These are phyloP conservation scores for Scrobipalpa atriplicella DNA, from an alignment of 2,888 invertebrate species.

Conservation along the genomic window DNA sequence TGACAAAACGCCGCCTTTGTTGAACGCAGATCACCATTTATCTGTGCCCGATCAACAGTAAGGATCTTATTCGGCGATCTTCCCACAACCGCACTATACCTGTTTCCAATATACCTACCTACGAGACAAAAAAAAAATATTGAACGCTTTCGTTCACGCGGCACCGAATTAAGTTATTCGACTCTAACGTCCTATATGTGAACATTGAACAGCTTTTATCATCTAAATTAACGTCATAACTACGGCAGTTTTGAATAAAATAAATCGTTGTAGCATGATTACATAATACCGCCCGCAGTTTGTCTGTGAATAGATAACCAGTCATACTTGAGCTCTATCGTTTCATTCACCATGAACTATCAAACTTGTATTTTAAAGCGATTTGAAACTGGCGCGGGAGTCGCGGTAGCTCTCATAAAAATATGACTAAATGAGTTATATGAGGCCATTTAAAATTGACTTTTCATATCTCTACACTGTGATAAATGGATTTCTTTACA, in stretches of 20 bases:
- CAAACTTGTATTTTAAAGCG: constrained; percentile 38
- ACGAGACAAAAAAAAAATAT: constrained; percentile 51
- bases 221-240: constrained; percentile 80
- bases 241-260: constrained; percentile 76
- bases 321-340: constrained; percentile 54
- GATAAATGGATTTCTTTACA: constrained; percentile 58
- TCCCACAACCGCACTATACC: constrained; percentile 62
- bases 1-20: constrained; percentile 14
- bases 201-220: constrained; percentile 73
- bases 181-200: constrained; percentile 71
- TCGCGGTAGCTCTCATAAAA: constrained; percentile 45
- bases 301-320: constrained; percentile 56
- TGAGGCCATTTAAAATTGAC: constrained; percentile 59
- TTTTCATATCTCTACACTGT: constrained; percentile 53
- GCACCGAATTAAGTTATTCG: constrained; percentile 71
- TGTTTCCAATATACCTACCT: constrained; percentile 57
- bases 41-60: constrained; percentile 58
- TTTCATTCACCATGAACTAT: constrained; percentile 44
- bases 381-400: constrained; percentile 38
- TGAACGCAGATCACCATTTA: constrained; percentile 50
- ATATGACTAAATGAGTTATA: constrained; percentile 56
- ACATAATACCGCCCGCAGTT: constrained; percentile 78
- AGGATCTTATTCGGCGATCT: constrained; percentile 61
- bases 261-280: constrained; percentile 76
- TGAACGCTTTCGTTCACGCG: constrained; percentile 62